Evolutionary conservation across 2,797 vertebrate genomes (phyloP).

Genomic region (Phrynocephalus vlangalii): DNA sequence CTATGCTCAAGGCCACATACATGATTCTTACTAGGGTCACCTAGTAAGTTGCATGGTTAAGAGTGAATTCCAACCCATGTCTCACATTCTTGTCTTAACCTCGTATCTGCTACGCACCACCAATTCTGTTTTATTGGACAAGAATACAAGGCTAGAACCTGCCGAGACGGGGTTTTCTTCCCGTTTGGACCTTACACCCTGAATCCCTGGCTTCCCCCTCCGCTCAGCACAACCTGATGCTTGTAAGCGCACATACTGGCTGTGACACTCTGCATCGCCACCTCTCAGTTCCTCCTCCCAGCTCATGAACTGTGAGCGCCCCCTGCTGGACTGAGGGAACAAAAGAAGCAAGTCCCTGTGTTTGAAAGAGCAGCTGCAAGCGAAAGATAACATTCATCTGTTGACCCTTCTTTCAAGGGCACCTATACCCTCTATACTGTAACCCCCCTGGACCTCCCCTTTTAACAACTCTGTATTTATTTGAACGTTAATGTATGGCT

Average conservation of each 20-base stretch:
- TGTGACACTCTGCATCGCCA: too few species aligned
- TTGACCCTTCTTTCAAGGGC: background rate
- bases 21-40: too few species aligned
- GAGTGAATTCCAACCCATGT: too few species aligned
- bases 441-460: background rate
- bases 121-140: too few species aligned
- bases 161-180: background rate
- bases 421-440: too few species aligned
- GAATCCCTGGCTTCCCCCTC: background rate
- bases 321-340: background rate
- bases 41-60: too few species aligned
- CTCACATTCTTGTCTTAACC: too few species aligned
- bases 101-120: too few species aligned
- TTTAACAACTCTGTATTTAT: conserved; percentile 14
- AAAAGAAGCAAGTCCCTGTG: background rate
- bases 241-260: background rate
- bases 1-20: too few species aligned
- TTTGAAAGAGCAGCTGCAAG: background rate
- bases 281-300: background rate
- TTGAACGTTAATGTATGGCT: background rate
- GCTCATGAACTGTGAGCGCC: background rate
- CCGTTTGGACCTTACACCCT: background rate
- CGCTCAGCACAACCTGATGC: background rate
- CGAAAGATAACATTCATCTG: background rate
- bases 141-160: too few species aligned